phyloP scores from a whole-genome alignment of 2,888 invertebrate species.

The Pheosia tremula region DNA sequence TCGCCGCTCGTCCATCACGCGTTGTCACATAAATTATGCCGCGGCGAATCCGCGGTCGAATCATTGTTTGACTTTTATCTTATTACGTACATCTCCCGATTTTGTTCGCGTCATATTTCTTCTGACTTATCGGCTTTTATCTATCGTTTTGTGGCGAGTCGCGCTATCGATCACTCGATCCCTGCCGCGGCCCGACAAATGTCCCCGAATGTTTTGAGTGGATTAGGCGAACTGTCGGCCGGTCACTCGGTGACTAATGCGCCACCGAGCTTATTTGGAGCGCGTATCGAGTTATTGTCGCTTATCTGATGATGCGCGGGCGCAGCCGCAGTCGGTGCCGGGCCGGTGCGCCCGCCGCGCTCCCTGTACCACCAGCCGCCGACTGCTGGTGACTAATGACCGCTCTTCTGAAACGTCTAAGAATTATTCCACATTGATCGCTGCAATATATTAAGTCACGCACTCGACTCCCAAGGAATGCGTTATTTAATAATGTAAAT shows the following conservation, averaged over 20 bases:
- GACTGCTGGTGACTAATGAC: constrained; percentile 63
- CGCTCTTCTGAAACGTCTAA: constrained; percentile 67
- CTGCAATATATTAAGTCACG: constrained; percentile 75
- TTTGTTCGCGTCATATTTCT: constrained; percentile 85
- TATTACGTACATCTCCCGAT: constrained; percentile 84
- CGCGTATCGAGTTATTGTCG: constrained; percentile 77
- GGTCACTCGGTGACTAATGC: constrained; percentile 75
- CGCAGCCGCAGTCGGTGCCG: constrained; percentile 30
- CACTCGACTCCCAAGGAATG: constrained; percentile 68
- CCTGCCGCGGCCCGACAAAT: constrained; percentile 78
- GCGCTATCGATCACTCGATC: constrained; percentile 80
- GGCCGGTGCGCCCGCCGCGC: constrained; percentile 13
- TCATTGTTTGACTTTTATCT: constrained; percentile 85
- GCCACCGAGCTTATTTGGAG: constrained; percentile 73
- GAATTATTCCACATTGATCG: constrained; percentile 72
- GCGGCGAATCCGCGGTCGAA: constrained; percentile 84
- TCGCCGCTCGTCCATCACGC: constrained; percentile 84
- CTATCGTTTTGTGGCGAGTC: constrained; percentile 83
- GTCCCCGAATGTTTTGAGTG: constrained; percentile 82
- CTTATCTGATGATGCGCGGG: constrained; percentile 76
- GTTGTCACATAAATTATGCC: constrained; percentile 85
- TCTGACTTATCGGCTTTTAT: constrained; percentile 83
- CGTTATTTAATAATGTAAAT: constrained; percentile 69
- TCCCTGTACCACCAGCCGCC: constrained; percentile 22
- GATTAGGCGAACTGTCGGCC: constrained; percentile 77